Evolutionary conservation across 2,113 vertebrate species (phyloP), one percentile per base, ranked within the genome.

Genomic region (Cryptotis parvus): DNA sequence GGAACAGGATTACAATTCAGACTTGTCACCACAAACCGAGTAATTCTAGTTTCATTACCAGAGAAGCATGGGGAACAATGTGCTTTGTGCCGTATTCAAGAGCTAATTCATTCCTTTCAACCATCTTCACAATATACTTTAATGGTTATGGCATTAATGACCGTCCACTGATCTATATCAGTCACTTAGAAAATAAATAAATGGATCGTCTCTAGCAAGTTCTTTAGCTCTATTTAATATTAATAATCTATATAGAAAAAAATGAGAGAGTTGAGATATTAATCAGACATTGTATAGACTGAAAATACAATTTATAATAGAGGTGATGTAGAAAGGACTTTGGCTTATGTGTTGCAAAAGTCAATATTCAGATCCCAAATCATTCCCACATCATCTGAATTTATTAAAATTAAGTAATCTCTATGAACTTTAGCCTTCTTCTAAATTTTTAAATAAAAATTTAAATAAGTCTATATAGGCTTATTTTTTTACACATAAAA

Each of bases 181-280:
- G 73, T 87, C 87, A 91, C 61, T 77, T 76, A 75, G 22, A 52
- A 55, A 89, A 69, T 52, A 92, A 89, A 58, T 74, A 86, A 89
- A 91, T 82, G 45, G 15, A 61, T 87, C 89, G 35, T 68, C 5
- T 41, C n/a, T 69, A 49, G 63, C 26, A 35, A 29, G 22, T 82
- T 89, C 65, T 79, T 94, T 79, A 81, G 77, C 84, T 91, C 70
- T 88, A 58, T 27, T 33, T 33, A 5, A 27, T 77, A 35, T 90
- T 83, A 84, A 88, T 87, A 87, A 77, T 41, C 49, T 49, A 12
- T n/a, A 82, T 18, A 84, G 82, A 33, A 45, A 92, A n/a, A 89
- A 88, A 95, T 81, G 75, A 93, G 41, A 55, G 27, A 39, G 39
- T 43, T 91, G 75, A 27, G 37, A 29, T 75, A 52, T 70, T 91